Evolutionary conservation across 2,797 vertebrate genomes (phyloP).

Genomic region (Danio jaintianensis): DNA sequence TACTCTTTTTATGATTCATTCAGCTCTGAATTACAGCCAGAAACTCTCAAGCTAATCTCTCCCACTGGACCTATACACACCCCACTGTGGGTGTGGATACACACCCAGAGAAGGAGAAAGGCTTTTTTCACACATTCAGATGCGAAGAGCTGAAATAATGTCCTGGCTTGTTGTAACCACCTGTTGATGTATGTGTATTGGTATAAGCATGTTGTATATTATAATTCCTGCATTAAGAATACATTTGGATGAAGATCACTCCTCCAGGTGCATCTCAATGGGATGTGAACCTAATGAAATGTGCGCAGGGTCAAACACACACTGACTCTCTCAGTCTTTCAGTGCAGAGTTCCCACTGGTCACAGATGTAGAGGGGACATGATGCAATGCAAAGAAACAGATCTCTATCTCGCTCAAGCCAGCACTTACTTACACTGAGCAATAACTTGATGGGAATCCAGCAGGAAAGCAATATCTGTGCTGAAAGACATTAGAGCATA

Average conservation of each 20-base stretch:
- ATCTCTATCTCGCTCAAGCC: neutral
- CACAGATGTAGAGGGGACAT: constrained; percentile 63
- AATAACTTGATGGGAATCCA: constrained; percentile 11
- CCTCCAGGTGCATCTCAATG: neutral
- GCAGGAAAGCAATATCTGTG: neutral
- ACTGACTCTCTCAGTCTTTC: neutral
- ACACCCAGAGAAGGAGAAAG: constrained; percentile 46
- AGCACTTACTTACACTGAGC: neutral
- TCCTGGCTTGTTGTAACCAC: constrained; percentile 10
- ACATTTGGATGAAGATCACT: neutral
- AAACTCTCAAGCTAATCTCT: constrained; percentile 42
- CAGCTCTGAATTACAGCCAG: constrained; percentile 26
- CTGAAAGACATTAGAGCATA: neutral
- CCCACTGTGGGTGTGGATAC: constrained; percentile 48
- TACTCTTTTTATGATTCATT: constrained; percentile 36
- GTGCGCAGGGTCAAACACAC: neutral
- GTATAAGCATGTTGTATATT: neutral
- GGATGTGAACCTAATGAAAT: neutral
- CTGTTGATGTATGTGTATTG: constrained; percentile 22
- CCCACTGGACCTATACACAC: constrained; percentile 45
- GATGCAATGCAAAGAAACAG: constrained; percentile 63
- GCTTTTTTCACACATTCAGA: constrained; percentile 46
- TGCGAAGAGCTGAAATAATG: constrained; percentile 31
- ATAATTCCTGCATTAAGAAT: neutral
- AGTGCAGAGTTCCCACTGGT: constrained; percentile 6